phyloP scores from a whole-genome alignment of 2,888 invertebrate species.

The Sympetrum striolatum region DNA sequence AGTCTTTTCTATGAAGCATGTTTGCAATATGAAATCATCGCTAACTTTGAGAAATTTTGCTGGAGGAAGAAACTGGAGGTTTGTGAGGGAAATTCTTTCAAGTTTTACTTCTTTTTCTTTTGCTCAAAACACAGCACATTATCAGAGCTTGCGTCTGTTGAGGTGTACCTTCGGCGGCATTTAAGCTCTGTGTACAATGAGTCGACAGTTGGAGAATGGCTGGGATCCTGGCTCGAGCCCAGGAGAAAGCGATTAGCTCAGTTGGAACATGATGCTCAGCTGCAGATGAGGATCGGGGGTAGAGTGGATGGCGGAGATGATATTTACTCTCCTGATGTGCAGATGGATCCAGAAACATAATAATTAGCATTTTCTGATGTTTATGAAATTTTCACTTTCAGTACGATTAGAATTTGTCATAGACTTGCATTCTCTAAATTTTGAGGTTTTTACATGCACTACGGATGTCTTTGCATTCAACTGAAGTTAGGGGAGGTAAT shows the following conservation, averaged over 20 bases:
- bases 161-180: conserved; percentile 62
- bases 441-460: too few relatives aligned
- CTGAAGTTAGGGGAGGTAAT: too few relatives aligned
- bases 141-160: conserved; percentile 63
- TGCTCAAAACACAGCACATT: conserved; percentile 59
- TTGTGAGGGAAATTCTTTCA: neutral
- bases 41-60: neutral
- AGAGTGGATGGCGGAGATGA: conserved; percentile 51
- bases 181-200: conserved; percentile 65
- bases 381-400: neutral
- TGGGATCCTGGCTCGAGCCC: conserved; percentile 65
- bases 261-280: conserved; percentile 63
- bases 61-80: too few relatives aligned
- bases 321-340: conserved; percentile 7
- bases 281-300: conserved; percentile 61
- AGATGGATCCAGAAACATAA: conserved; percentile 17
- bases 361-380: neutral
- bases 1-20: neutral
- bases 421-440: too few relatives aligned
- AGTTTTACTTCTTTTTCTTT: conserved; percentile 9
- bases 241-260: conserved; percentile 62
- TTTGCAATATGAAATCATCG: neutral
- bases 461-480: too few relatives aligned
- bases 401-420: neutral
- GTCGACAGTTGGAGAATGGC: conserved; percentile 69